phyloP scores from a whole-genome alignment of 2,888 invertebrate genomes.

The Pharmacophagus antenor region DNA sequence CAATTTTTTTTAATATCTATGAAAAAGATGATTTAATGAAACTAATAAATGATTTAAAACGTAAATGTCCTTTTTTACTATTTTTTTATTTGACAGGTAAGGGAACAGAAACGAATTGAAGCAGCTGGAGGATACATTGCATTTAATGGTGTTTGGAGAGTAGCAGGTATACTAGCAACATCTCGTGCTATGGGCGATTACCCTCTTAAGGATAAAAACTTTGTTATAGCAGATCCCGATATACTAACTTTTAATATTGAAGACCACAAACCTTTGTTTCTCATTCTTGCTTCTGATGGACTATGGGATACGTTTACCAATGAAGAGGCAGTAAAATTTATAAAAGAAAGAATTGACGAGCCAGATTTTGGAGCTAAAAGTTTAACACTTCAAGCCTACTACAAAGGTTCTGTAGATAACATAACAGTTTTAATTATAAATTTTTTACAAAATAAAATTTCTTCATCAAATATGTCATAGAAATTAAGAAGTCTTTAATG shows the following conservation, averaged over 20 bases:
- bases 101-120: conserved; percentile 94
- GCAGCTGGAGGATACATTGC: conserved; percentile 97
- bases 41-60: too few species aligned
- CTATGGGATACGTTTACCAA: conserved; percentile 98
- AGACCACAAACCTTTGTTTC: conserved; percentile 92
- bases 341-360: conserved; percentile 91
- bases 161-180: conserved; percentile 96
- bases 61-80: too few species aligned
- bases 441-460: conserved; percentile 81
- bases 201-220: conserved; percentile 94
- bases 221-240: conserved; percentile 97
- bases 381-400: conserved; percentile 93
- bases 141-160: conserved; percentile 97
- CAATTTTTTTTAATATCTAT: too few species aligned
- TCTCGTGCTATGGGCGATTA: conserved; percentile 97
- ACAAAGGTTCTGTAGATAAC: conserved; percentile 96
- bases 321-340: conserved; percentile 95
- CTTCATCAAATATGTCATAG: conserved; percentile 45
- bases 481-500: conserved; percentile 34
- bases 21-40: too few species aligned
- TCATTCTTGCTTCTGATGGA: conserved; percentile 96
- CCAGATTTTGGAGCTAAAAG: conserved; percentile 95
- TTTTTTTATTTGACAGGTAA: conserved; percentile 79
- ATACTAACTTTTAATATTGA: conserved; percentile 93
- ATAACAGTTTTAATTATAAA: conserved; percentile 96